phyloP scores from a whole-genome alignment of 2,797 vertebrate genomes.

The Eurystomus glaucurus region DNA sequence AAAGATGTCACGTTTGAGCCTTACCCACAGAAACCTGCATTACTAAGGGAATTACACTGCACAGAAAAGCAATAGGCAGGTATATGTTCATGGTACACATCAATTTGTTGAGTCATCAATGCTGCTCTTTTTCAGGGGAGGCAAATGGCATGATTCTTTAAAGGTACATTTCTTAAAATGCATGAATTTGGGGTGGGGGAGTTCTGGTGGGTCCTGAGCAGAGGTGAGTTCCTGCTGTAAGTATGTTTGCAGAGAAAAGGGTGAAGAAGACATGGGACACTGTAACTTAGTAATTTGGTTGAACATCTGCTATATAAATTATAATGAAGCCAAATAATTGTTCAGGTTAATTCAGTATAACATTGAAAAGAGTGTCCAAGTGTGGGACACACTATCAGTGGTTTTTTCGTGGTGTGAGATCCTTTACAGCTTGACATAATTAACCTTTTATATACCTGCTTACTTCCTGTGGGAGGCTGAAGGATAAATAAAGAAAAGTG shows the following conservation, averaged over 20 bases:
- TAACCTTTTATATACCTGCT: background rate
- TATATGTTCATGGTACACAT: background rate
- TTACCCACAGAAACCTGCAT: background rate
- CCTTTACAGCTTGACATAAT: background rate
- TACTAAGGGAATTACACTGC: background rate
- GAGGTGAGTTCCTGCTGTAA: background rate
- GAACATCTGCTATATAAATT: background rate
- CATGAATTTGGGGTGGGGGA: background rate
- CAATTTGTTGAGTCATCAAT: background rate
- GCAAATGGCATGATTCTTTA: background rate
- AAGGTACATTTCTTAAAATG: background rate
- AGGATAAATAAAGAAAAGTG: background rate
- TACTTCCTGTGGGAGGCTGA: background rate
- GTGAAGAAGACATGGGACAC: background rate
- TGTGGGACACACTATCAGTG: background rate
- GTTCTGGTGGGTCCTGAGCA: background rate
- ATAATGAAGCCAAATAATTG: background rate
- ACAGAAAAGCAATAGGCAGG: background rate
- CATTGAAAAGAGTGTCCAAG: background rate
- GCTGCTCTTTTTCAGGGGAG: background rate
- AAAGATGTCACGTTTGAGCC: background rate
- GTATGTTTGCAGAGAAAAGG: background rate
- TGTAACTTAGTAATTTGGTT: background rate
- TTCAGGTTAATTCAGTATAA: background rate
- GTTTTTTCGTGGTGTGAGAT: background rate